These are phyloP conservation scores for Falco concolor DNA, from an alignment of 2,797 vertebrate genomes.

Conservation along the genomic window DNA sequence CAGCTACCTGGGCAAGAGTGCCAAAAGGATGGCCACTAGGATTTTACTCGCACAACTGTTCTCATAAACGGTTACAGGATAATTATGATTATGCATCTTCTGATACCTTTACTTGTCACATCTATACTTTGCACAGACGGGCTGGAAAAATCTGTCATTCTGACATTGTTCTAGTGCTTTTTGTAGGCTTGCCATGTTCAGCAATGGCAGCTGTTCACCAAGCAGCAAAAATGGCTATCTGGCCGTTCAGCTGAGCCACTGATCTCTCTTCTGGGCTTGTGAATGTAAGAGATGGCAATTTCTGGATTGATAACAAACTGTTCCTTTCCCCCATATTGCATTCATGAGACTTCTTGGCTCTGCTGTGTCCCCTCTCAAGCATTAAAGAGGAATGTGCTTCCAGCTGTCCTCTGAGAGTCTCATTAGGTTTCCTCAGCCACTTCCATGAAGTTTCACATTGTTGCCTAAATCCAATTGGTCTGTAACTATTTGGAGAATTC, in stretches of 20 bases:
- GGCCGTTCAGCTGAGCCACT: neutral
- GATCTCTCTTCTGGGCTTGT: neutral
- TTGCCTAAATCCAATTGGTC: neutral
- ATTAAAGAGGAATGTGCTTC: neutral
- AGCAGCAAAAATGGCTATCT: neutral
- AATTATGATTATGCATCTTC: neutral
- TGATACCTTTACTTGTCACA: neutral
- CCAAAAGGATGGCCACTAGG: neutral
- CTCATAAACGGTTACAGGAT: neutral
- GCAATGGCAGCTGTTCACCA: constrained; percentile 6
- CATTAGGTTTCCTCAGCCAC: neutral
- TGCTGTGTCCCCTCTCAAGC: neutral
- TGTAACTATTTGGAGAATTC: neutral
- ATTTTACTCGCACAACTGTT: neutral
- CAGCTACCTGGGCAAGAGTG: neutral
- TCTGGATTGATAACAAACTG: neutral
- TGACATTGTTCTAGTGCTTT: neutral
- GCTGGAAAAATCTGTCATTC: neutral
- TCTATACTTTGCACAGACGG: neutral
- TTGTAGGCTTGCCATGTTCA: neutral
- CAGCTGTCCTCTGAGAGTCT: neutral
- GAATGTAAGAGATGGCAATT: neutral
- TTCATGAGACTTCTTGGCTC: neutral
- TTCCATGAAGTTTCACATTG: neutral
- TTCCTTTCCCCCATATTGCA: neutral